Percentiles rank a stretch among this genome's conserved stretches.
phyloP scores from a whole-genome alignment of 2,888 invertebrate genomes.

The Aproaerema taeniolella region DNA sequence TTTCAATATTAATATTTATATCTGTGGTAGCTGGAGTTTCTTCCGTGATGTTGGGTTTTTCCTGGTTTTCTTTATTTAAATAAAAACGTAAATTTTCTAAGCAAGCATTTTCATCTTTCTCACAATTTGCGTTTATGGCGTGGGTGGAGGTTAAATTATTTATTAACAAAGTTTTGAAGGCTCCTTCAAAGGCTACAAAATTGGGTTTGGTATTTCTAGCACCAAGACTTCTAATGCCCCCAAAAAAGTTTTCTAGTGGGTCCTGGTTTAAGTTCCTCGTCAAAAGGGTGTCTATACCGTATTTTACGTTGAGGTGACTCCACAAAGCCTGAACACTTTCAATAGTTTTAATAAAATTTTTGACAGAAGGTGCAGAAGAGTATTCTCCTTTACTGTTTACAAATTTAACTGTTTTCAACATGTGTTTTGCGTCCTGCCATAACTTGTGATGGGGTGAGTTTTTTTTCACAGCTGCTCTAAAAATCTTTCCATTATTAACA shows the following conservation, averaged over 20 bases:
- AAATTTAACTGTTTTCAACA: slow-evolving; percentile 19
- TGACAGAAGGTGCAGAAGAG: slow-evolving; percentile 23
- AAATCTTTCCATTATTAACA: slow-evolving; percentile 20
- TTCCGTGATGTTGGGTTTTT: slow-evolving; percentile 7
- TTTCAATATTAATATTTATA: too few relatives aligned
- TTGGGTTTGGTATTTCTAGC: slow-evolving; percentile 17
- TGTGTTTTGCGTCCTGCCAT: slow-evolving; percentile 13
- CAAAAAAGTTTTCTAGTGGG: slow-evolving; percentile 22
- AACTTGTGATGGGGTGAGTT: slow-evolving; percentile 17
- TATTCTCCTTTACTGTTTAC: slow-evolving; percentile 10
- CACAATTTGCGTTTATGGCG: slow-evolving; percentile 13
- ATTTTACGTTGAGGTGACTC: too few relatives aligned
- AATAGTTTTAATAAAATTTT: slow-evolving; percentile 30
- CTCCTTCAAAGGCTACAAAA: slow-evolving; percentile 22
- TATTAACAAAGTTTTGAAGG: background rate
- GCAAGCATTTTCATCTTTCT: slow-evolving; percentile 5
- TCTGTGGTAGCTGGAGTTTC: slow-evolving; percentile 2
- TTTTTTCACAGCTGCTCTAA: slow-evolving; percentile 16
- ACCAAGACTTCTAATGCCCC: slow-evolving; percentile 18
- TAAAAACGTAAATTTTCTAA: slow-evolving; percentile 15
- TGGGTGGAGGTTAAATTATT: slow-evolving; percentile 9
- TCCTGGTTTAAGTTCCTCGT: slow-evolving; percentile 19
- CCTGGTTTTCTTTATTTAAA: slow-evolving; percentile 10
- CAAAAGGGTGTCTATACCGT: slow-evolving; percentile 21
- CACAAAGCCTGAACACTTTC: slow-evolving; percentile 25